These are phyloP conservation scores for Sebastes flavidus DNA, from an alignment of 2,797 vertebrate genomes.

Conservation along the genomic window DNA sequence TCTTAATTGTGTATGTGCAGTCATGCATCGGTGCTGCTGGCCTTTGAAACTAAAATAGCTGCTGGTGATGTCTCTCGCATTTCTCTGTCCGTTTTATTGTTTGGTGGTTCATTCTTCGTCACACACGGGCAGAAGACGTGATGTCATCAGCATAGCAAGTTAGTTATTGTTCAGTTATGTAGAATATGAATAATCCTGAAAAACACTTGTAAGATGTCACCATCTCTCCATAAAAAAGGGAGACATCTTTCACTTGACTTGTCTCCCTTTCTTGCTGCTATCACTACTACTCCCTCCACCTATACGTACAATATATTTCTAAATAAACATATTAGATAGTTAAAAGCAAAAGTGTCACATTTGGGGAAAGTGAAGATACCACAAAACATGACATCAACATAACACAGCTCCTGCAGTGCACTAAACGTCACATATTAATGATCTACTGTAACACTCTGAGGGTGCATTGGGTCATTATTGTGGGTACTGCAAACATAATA, in stretches of 20 bases:
- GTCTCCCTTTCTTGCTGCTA: not conserved
- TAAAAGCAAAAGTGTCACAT: not conserved
- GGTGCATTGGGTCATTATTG: no score
- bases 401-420: not conserved
- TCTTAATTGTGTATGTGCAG: conserved; percentile 34
- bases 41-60: conserved; percentile 37
- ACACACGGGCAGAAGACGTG: not conserved
- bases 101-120: not conserved
- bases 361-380: not conserved
- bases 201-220: not conserved
- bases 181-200: not conserved
- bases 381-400: not conserved
- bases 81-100: not conserved
- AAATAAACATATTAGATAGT: not conserved
- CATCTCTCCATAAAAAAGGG: not conserved
- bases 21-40: conserved; percentile 23
- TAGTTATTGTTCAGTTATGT: not conserved
- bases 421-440: not conserved
- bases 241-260: not conserved
- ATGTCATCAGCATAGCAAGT: not conserved
- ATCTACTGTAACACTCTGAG: not conserved
- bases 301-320: not conserved
- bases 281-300: not conserved
- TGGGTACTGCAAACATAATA: not conserved
- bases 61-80: not conserved